A percentile compares a stretch with the other conserved stretches of the same genome.
Conservation (phyloP, 1,140 invertebrate genomes). For the Drosophila setifemur region DNA sequence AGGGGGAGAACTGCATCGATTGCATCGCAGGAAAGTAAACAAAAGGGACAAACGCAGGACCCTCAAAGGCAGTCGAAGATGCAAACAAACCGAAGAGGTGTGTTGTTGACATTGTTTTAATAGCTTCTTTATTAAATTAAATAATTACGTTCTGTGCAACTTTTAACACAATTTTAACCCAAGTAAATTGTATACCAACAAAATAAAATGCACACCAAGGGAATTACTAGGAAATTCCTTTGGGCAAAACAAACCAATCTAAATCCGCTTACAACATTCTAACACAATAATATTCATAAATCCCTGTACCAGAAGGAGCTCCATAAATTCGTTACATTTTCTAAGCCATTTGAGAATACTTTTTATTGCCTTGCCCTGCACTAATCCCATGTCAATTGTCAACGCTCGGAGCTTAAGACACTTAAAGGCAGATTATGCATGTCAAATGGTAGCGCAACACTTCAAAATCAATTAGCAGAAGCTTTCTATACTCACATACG, state of each 20-base stretch:
- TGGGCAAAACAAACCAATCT: not conserved
- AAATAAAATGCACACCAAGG: not conserved
- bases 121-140: no score
- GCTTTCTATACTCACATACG: conserved; percentile 12
- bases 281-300: conserved; percentile 20
- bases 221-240: not conserved
- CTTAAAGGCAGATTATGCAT: conserved; percentile 48
- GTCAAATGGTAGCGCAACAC: conserved; percentile 35
- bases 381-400: conserved; percentile 40
- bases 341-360: conserved; percentile 24
- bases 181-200: not conserved
- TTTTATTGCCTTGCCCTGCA: conserved; percentile 13
- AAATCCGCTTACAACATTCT: conserved; percentile 8
- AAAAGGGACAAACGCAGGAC: conserved; percentile 12
- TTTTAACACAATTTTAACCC: not conserved
- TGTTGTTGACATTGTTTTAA: no score
- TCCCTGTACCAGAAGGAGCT: conserved; percentile 9
- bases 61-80: conserved; percentile 16
- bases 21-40: conserved; percentile 6
- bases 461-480: conserved; percentile 63
- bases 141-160: no score
- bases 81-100: not conserved
- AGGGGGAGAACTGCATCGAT: conserved; percentile 20
- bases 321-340: conserved; percentile 21
- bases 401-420: conserved; percentile 19